Evolutionary conservation across 2,888 invertebrate genomes (phyloP).

Genomic region (Andrena chrysosceles): DNA sequence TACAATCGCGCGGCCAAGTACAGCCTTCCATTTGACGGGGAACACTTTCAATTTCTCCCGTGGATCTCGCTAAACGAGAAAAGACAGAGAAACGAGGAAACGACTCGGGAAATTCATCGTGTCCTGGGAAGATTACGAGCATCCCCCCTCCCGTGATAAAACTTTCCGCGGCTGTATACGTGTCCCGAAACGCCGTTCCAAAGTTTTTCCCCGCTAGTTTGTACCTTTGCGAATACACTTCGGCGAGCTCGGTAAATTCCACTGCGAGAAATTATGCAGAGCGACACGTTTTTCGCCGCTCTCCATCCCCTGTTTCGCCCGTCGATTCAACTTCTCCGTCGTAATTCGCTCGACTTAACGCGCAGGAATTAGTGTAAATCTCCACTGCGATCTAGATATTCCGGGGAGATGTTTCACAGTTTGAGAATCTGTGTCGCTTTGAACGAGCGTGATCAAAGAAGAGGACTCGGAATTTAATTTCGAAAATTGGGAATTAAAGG

Average conservation of each 20-base stretch:
- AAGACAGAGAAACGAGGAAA: background rate
- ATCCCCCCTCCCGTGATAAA: conserved; percentile 37
- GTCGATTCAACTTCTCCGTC: background rate
- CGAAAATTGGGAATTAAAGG: background rate
- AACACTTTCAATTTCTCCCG: conserved; percentile 20
- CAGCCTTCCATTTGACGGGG: background rate
- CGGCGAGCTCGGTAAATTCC: background rate
- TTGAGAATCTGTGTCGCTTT: background rate
- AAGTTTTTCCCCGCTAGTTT: conserved; percentile 13
- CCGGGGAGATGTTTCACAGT: background rate
- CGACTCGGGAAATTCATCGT: conserved; percentile 7
- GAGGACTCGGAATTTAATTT: background rate
- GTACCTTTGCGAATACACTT: background rate
- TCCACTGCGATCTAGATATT: background rate
- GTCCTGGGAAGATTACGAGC: conserved; percentile 23
- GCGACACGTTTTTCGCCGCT: background rate
- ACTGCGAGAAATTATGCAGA: background rate
- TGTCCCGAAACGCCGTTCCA: conserved; percentile 10
- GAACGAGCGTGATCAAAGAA: background rate
- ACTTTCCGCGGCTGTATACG: conserved; percentile 40
- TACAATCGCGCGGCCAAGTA: no score
- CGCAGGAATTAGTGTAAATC: background rate
- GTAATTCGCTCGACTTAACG: background rate
- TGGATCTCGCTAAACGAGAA: background rate
- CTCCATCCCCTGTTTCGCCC: no score